Conservation (phyloP, 1,140 invertebrate species). For the Frieseomelitta varia region DNA sequence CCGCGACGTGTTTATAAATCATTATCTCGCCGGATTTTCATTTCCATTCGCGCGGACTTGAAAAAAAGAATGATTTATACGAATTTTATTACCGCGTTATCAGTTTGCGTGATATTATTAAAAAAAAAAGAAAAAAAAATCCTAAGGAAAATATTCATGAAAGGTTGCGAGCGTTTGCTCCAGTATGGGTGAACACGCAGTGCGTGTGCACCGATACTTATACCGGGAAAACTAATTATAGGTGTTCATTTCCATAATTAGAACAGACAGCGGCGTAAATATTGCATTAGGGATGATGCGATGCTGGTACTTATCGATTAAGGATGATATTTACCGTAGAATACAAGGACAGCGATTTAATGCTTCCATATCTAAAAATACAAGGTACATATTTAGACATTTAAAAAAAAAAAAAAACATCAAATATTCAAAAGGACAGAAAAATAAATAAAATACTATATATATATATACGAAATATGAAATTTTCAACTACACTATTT, state of each 20-base stretch:
- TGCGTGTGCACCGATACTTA: slow-evolving; percentile 26
- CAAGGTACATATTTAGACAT: neutral
- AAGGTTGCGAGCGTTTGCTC: neutral
- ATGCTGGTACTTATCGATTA: slow-evolving; percentile 34
- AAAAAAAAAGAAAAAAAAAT: neutral
- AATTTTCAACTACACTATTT: neutral
- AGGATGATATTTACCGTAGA: neutral
- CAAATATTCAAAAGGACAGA: too few relatives aligned
- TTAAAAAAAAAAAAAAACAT: neutral
- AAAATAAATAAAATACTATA: neutral
- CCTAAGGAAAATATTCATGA: neutral
- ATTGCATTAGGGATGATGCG: slow-evolving; percentile 38
- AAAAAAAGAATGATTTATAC: neutral
- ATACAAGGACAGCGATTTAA: slow-evolving; percentile 15
- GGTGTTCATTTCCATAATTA: slow-evolving; percentile 56
- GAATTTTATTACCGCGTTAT: neutral
- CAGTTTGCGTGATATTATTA: neutral
- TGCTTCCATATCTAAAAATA: neutral
- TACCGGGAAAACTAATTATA: slow-evolving; percentile 50
- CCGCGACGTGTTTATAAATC: neutral
- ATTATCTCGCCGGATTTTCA: neutral
- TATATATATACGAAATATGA: neutral
- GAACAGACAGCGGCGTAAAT: slow-evolving; percentile 52
- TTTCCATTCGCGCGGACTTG: neutral
- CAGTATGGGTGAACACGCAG: neutral